phyloP scores from a whole-genome alignment of 2,797 vertebrate genomes.

The Alectoris magna region DNA sequence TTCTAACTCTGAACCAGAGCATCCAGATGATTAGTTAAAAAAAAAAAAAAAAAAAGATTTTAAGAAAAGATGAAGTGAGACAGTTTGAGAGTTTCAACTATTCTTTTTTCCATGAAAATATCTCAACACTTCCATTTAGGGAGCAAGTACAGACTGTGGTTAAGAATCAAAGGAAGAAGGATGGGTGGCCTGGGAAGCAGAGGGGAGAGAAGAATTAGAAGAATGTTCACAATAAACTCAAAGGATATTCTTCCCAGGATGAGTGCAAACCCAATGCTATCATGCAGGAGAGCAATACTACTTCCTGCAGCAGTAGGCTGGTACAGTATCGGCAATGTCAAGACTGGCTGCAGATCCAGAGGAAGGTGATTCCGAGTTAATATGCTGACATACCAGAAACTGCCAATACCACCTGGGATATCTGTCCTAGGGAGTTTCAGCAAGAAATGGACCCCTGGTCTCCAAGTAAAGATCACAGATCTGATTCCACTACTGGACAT shows the following conservation, averaged over 20 bases:
- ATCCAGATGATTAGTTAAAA: not conserved
- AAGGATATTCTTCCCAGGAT: conserved; percentile 31
- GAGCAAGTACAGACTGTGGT: conserved; percentile 49
- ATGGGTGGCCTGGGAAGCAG: conserved; percentile 55
- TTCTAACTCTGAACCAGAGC: not conserved
- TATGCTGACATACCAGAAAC: not conserved
- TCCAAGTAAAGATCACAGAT: not conserved
- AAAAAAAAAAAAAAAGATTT: not conserved
- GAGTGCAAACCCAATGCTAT: not conserved
- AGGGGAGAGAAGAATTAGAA: conserved; percentile 53
- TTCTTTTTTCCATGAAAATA: not conserved
- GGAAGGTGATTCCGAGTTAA: not conserved
- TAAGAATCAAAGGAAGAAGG: conserved; percentile 56
- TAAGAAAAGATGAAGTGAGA: conserved; percentile 22
- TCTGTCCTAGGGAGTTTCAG: rapidly evolving
- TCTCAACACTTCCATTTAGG: conserved; percentile 33
- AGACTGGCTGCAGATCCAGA: not conserved
- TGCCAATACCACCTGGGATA: not conserved
- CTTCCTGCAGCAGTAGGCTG: not conserved
- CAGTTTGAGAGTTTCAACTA: not conserved
- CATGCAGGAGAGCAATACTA: not conserved
- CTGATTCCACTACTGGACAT: not conserved
- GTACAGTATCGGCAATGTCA: not conserved
- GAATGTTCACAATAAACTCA: conserved; percentile 60
- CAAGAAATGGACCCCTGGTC: not conserved